Base-by-base conservation (phyloP, 2,113 vertebrate genomes). In the Gasterosteus aculeatus region DNA sequence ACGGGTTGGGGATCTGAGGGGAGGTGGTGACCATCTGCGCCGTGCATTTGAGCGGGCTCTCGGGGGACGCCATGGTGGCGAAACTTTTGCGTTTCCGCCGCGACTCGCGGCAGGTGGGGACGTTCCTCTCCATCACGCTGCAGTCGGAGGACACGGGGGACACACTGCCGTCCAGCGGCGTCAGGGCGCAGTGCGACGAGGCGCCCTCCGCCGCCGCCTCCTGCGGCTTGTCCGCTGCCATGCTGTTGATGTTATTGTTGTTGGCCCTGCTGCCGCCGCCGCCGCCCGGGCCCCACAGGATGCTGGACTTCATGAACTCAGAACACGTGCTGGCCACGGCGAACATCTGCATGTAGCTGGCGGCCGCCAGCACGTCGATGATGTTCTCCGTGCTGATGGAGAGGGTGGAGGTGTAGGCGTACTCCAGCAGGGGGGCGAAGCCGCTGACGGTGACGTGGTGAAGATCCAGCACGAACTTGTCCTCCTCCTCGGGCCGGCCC, bases 301-400 rank as follows among this genome's bases (percentile, higher is more conserved):
- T 99, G 83, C 98, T 99, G 56, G 98, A 99, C 88, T 99, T 99
- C 98, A 99, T 99, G 92, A 99, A 99, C 49, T 99, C 98, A 0
- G 98, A 99, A 92, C 98, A 99, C 0, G 98, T 99, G 84, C 97
- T 99, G 2, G 98, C 98, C 71, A 99, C 98, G 0, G 96, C 95
- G 73, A 99, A 99, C 98, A 99, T 99, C 88, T 99, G 98, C 97
- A 99, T 99, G 87, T 99, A 99, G 87, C 98, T 99, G 46, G 98
- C 98, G 1, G 98, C 98, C 0, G 98, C 98, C 77, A 99, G 87
- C 31, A 99, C 98, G 3, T 99, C 98, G 3, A 99, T 99, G 77
- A 99, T 99, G 80, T 99, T 99, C 86, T 99, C 98, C 0, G 97
- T 99, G 87, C 97, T 99, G 69, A 99, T 98, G 63, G 98, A 97